These are phyloP conservation scores for Gerris buenoi DNA, from an alignment of 1,140 invertebrate species.

Conservation along the genomic window DNA sequence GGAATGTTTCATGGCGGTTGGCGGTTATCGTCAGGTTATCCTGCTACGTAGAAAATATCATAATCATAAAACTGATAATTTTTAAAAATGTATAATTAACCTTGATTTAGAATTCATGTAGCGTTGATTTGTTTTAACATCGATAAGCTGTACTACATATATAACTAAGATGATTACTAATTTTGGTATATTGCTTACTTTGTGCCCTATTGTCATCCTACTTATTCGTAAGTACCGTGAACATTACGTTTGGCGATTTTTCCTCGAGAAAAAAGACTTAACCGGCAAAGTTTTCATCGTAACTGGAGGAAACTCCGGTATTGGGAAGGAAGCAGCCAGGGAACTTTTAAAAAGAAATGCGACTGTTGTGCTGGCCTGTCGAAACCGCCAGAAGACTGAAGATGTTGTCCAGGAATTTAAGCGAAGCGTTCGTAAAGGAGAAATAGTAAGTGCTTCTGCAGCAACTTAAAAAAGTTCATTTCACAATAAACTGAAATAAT, in stretches of 20 bases:
- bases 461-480: no score
- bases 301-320: conserved; percentile 65
- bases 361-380: conserved; percentile 56
- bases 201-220: neutral
- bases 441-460: conserved; percentile 44
- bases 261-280: neutral
- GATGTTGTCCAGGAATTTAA: conserved; percentile 44
- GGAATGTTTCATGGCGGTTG: no score
- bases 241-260: neutral
- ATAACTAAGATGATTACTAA: neutral
- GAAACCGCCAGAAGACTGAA: conserved; percentile 43
- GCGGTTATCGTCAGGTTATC: no score
- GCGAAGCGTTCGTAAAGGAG: conserved; percentile 34
- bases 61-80: no score
- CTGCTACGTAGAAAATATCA: no score
- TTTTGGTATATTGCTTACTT: neutral
- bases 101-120: no score
- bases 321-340: conserved; percentile 57
- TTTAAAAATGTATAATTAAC: no score
- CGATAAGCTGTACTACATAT: no score
- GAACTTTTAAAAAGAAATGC: conserved; percentile 48
- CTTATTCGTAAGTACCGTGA: neutral
- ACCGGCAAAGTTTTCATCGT: conserved; percentile 46
- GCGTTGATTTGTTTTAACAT: no score
- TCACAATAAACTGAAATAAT: no score